Conservation (phyloP, 2,113 vertebrate species). For the Spea multiplicata region DNA sequence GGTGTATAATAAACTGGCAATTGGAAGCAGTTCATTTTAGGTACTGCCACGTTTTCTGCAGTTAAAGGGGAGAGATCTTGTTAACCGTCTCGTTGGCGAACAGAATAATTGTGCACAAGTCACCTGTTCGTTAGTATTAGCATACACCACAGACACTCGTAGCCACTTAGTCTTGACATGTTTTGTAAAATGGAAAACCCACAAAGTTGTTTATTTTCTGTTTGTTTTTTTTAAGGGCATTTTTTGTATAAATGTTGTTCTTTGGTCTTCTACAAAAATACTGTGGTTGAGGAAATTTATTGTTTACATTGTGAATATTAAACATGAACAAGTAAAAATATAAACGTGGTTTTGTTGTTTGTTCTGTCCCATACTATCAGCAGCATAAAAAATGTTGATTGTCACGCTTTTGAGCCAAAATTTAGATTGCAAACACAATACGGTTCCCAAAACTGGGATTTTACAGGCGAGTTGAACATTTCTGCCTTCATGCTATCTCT, state of each 20-base stretch:
- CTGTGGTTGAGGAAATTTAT: conserved; percentile 60
- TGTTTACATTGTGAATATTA: conserved; percentile 70
- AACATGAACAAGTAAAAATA: conserved; percentile 55
- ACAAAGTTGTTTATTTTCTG: conserved; percentile 28
- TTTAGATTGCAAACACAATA: too few relatives aligned
- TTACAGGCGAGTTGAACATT: too few relatives aligned
- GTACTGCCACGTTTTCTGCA: neutral
- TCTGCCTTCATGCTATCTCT: too few relatives aligned
- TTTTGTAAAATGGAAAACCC: conserved; percentile 42
- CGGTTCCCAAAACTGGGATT: too few relatives aligned
- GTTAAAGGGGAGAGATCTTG: neutral
- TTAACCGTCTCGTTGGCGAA: neutral
- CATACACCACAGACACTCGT: conserved; percentile 25
- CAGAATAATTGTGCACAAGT: too few relatives aligned
- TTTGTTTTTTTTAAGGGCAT: conserved; percentile 64
- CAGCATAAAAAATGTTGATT: too few relatives aligned
- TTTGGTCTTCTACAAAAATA: conserved; percentile 59
- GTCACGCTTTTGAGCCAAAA: too few relatives aligned
- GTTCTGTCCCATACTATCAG: too few relatives aligned
- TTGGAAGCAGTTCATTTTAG: neutral
- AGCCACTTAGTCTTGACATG: conserved; percentile 32
- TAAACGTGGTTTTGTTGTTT: too few relatives aligned
- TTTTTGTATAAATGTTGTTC: conserved; percentile 64
- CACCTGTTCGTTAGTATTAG: neutral
- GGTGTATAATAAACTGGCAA: neutral